Percentiles rank a stretch among this genome's conserved stretches.
These are phyloP conservation scores for Ciconia maguari DNA, from an alignment of 2,113 vertebrate genomes.

Conservation along the genomic window DNA sequence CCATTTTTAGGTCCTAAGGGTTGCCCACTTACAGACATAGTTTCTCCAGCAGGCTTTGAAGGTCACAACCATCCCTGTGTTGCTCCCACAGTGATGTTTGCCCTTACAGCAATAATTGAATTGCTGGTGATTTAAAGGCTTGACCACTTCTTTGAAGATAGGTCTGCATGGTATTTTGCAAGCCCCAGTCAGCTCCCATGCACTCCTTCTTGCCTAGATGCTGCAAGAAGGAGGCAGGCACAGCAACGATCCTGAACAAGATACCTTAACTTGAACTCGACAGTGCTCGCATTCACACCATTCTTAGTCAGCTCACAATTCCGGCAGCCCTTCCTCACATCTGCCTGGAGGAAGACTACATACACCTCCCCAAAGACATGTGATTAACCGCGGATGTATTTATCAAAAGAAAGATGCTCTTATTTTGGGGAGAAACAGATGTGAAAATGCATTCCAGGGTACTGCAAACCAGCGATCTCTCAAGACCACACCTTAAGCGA, in stretches of 20 bases:
- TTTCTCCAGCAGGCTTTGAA: background rate
- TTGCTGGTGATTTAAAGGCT: background rate
- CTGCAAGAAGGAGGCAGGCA: background rate
- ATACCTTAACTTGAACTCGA: background rate
- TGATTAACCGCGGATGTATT: background rate
- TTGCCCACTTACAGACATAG: background rate
- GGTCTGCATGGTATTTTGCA: background rate
- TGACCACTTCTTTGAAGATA: background rate
- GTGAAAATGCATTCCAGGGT: background rate
- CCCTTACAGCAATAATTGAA: background rate
- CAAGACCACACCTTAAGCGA: constrained; percentile 35
- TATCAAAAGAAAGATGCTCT: constrained; percentile 2
- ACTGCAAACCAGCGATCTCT: background rate
- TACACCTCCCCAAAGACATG: background rate
- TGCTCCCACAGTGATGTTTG: background rate
- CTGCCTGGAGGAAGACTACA: background rate
- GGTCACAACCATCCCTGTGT: background rate
- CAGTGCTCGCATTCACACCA: fast-evolving
- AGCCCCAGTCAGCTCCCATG: background rate
- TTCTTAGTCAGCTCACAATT: background rate
- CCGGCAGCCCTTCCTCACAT: background rate
- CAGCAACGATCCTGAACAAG: background rate
- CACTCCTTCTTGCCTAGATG: background rate
- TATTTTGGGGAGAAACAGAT: background rate
- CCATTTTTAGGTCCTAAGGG: background rate